Evolutionary conservation across 2,888 invertebrate species (phyloP).

Genomic region (Oxyteleia sp.): DNA sequence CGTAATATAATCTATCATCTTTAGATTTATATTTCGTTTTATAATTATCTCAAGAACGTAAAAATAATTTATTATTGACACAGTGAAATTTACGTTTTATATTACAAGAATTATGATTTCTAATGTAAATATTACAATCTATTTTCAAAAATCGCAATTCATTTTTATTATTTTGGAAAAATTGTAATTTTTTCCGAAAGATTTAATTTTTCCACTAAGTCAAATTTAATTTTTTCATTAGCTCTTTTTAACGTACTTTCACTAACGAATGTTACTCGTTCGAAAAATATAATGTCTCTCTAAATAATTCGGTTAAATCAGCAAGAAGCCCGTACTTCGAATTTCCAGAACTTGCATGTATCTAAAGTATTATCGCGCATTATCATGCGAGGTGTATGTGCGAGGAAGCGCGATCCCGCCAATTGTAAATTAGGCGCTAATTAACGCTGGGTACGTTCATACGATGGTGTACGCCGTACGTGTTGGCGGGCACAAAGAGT

Average conservation of each 20-base stretch:
- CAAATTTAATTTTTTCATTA: constrained; percentile 7
- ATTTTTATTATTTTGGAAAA: too few relatives aligned
- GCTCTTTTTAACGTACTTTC: constrained; percentile 4
- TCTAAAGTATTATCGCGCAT: constrained; percentile 67
- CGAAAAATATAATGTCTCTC: constrained; percentile 36
- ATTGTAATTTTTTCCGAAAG: too few relatives aligned
- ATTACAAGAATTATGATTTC: too few relatives aligned
- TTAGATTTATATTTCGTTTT: too few relatives aligned
- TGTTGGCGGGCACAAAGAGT: constrained; percentile 23
- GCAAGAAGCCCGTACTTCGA: constrained; percentile 35
- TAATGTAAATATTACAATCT: too few relatives aligned
- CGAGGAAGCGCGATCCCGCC: constrained; percentile 53
- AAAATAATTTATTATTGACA: too few relatives aligned
- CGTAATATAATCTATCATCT: too few relatives aligned
- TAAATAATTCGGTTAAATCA: constrained; percentile 61
- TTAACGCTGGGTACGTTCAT: constrained; percentile 48
- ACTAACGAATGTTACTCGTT: constrained; percentile 39
- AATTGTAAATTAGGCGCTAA: constrained; percentile 70
- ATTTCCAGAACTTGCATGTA: constrained; percentile 50
- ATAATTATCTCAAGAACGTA: too few relatives aligned
- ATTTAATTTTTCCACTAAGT: too few relatives aligned
- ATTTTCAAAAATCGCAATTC: too few relatives aligned
- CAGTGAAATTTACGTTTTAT: too few relatives aligned
- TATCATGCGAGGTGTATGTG: constrained; percentile 55
- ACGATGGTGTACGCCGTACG: constrained; percentile 36